Evolutionary conservation across 2,888 invertebrate genomes (phyloP).

Genomic region (Pristionchus maxplancki): DNA sequence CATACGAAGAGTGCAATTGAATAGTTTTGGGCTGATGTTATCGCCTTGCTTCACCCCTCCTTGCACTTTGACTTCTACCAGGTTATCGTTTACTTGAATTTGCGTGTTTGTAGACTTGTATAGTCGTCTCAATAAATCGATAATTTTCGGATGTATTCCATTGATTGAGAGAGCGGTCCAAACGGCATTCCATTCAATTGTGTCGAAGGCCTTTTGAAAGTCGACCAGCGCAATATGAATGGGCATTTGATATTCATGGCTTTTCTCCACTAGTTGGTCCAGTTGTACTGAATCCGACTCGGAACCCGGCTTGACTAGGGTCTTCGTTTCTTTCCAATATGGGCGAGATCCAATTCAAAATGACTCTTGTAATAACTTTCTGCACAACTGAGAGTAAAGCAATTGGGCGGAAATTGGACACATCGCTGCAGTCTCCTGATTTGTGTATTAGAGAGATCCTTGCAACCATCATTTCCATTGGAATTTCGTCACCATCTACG

Average conservation of each 20-base stretch:
- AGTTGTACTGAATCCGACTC: background rate
- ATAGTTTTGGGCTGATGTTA: background rate
- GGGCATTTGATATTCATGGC: background rate
- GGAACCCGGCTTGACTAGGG: background rate
- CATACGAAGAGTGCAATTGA: background rate
- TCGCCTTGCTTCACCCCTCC: constrained; percentile 1
- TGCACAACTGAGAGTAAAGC: background rate
- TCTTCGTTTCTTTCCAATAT: background rate
- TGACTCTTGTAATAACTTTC: background rate
- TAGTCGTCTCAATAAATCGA: background rate
- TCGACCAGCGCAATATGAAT: constrained; percentile 14
- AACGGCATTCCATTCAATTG: constrained; percentile 23
- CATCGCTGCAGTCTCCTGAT: background rate
- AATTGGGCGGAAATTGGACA: constrained; percentile 6
- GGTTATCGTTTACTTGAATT: background rate
- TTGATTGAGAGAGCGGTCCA: constrained; percentile 1
- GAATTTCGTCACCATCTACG: background rate
- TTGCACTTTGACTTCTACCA: background rate
- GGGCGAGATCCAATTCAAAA: background rate
- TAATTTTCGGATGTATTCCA: background rate
- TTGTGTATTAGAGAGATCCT: background rate
- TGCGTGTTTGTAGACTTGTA: background rate
- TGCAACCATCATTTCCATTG: background rate
- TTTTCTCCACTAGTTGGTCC: constrained; percentile 24
- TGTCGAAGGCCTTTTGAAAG: constrained; percentile 26